A percentile compares a stretch with the other conserved stretches of the same genome.
phyloP scores from a whole-genome alignment of 2,888 invertebrate genomes.

The Coremacera marginata region DNA sequence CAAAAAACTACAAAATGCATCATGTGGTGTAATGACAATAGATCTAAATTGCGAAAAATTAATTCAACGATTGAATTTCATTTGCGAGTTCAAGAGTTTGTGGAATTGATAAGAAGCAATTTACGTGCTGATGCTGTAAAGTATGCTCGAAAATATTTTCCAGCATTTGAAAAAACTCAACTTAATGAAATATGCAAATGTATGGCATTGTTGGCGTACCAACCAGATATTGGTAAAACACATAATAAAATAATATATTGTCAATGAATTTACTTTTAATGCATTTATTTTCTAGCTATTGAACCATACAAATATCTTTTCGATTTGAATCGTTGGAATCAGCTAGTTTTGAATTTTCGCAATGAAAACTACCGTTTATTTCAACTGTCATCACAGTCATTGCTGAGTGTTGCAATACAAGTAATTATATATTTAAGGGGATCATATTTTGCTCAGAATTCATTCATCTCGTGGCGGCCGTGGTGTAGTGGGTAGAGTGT shows the following conservation, averaged over 20 bases:
- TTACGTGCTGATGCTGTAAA: constrained; percentile 91
- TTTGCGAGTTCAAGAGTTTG: constrained; percentile 85
- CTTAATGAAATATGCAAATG: constrained; percentile 90
- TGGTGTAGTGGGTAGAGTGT: no score
- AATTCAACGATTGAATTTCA: constrained; percentile 97
- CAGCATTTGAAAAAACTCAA: constrained; percentile 87
- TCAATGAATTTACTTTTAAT: background rate
- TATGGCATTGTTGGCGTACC: constrained; percentile 96
- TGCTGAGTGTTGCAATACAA: constrained; percentile 91
- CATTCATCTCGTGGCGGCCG: no score
- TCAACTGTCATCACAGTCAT: constrained; percentile 91
- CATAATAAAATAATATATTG: background rate
- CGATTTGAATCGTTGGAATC: constrained; percentile 81
- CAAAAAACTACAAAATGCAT: constrained; percentile 91
- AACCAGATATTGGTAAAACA: constrained; percentile 77
- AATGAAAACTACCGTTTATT: constrained; percentile 94
- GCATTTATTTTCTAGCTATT: constrained; percentile 69
- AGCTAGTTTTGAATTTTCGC: constrained; percentile 89
- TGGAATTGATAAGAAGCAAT: constrained; percentile 91
- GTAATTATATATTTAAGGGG: constrained; percentile 41
- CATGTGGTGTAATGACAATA: constrained; percentile 96
- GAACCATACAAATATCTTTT: constrained; percentile 80
- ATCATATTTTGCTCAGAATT: no score
- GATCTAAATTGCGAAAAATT: constrained; percentile 92
- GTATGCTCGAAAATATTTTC: constrained; percentile 94